A percentile compares a stretch with the other conserved stretches of the same genome.
Conservation (phyloP, 2,113 vertebrate species). For the Oceanodroma tethys region DNA sequence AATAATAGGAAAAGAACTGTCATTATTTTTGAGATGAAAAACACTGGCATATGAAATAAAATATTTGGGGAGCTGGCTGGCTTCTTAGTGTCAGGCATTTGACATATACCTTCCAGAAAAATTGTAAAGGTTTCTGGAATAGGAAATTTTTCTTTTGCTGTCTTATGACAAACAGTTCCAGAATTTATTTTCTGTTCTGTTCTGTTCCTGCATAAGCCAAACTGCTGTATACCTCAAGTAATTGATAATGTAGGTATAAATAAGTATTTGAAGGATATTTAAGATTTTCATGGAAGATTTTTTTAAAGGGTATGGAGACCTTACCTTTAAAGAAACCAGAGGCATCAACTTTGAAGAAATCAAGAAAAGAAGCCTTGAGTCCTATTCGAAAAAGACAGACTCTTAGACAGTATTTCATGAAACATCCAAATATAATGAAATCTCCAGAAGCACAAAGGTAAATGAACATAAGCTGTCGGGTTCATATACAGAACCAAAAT, state of each 20-base stretch:
- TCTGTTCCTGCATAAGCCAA: background rate
- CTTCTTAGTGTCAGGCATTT: background rate
- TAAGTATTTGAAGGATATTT: background rate
- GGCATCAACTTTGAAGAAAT: background rate
- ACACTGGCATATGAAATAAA: background rate
- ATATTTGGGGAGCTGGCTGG: background rate
- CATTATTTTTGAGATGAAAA: background rate
- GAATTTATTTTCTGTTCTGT: background rate
- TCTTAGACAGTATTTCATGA: background rate
- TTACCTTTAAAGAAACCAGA: background rate
- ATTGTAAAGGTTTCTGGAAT: background rate
- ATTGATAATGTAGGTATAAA: background rate
- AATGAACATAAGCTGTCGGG: background rate
- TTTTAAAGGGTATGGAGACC: background rate
- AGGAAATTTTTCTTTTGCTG: background rate
- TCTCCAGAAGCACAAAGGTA: slow-evolving; percentile 35
- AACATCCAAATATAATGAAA: background rate
- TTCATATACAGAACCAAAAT: background rate
- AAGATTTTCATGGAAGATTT: background rate
- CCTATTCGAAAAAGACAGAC: background rate
- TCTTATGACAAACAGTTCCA: background rate
- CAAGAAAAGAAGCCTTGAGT: background rate
- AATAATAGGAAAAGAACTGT: background rate
- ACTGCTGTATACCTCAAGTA: background rate
- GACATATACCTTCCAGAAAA: background rate